Conservation (phyloP, 2,797 vertebrate species). For the Calcarius lapponicus region DNA sequence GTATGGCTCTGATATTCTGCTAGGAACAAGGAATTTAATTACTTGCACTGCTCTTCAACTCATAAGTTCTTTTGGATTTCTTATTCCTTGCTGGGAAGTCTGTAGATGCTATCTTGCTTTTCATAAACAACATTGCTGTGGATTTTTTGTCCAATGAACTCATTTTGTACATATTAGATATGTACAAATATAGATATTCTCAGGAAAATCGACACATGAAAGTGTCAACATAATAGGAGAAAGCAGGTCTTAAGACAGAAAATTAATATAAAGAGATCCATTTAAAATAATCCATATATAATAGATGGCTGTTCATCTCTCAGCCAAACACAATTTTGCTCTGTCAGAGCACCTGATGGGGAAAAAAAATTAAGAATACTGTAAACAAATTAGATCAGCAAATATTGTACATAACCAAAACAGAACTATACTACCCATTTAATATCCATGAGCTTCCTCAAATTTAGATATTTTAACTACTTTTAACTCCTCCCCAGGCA, state of each 20-base stretch:
- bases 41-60: background rate
- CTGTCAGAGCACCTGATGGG: background rate
- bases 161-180: background rate
- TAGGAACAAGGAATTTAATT: background rate
- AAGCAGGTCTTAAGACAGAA: background rate
- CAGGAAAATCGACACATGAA: background rate
- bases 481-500: background rate
- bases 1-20: background rate
- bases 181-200: background rate
- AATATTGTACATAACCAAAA: background rate
- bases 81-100: background rate
- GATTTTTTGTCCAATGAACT: background rate
- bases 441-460: background rate
- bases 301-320: background rate
- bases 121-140: background rate
- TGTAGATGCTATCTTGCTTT: background rate
- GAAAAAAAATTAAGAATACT: background rate
- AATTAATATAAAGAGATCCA: background rate
- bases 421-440: background rate
- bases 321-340: background rate
- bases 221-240: background rate
- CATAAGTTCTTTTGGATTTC: background rate
- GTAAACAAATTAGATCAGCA: background rate
- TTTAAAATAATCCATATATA: background rate
- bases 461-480: background rate